Conservation (phyloP, 2,113 vertebrate species). For the Lonchura striata region DNA sequence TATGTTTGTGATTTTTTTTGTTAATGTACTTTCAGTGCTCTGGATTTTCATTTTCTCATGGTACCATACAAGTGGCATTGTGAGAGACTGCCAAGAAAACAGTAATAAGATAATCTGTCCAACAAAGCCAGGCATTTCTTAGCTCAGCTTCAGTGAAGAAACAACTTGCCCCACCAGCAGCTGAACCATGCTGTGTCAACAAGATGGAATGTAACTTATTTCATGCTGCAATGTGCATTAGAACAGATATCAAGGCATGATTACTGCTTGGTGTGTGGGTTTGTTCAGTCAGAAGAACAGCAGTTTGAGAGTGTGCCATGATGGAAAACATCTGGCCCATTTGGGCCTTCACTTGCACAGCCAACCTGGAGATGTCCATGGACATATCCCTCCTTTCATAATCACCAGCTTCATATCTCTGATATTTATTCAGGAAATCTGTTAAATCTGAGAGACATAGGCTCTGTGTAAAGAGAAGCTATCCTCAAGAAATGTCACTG, state of each 20-base stretch:
- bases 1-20: background rate
- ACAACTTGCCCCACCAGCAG: slow-evolving; percentile 52
- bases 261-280: background rate
- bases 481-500: background rate
- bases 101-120: slow-evolving; percentile 44
- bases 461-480: background rate
- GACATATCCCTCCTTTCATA: background rate
- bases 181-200: slow-evolving; percentile 53
- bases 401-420: background rate
- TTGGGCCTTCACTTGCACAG: background rate
- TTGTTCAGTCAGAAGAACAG: slow-evolving; percentile 7
- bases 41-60: slow-evolving; percentile 30
- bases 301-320: background rate
- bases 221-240: slow-evolving; percentile 46
- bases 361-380: background rate
- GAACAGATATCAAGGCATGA: slow-evolving; percentile 16
- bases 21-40: background rate
- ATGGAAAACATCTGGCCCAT: slow-evolving; percentile 59
- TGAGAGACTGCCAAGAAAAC: slow-evolving; percentile 40
- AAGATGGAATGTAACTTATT: slow-evolving; percentile 63
- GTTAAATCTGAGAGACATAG: background rate
- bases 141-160: slow-evolving; percentile 50
- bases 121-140: slow-evolving; percentile 54
- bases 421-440: background rate
- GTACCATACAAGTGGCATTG: background rate